These are phyloP conservation scores for Blastobasis adustella DNA, from an alignment of 2,888 invertebrate genomes.

Conservation along the genomic window DNA sequence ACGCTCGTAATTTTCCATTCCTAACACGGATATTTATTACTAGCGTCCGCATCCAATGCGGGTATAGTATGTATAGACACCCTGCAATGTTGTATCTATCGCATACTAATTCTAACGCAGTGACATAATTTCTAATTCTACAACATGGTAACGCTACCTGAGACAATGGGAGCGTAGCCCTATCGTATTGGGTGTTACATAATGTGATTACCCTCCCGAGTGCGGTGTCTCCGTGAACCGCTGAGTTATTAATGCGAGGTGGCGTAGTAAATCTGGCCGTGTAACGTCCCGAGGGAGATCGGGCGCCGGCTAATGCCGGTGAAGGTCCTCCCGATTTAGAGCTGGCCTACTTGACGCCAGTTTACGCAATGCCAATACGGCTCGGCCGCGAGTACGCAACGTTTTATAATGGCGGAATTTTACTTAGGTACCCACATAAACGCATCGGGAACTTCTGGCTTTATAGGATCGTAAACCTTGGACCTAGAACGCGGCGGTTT, in stretches of 20 bases:
- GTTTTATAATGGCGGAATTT: conserved; percentile 32
- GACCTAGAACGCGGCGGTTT: background rate
- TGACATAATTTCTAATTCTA: conserved; percentile 11
- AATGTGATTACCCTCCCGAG: conserved; percentile 16
- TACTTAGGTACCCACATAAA: conserved; percentile 2
- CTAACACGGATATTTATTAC: background rate
- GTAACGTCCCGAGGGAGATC: conserved; percentile 44
- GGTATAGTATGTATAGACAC: background rate
- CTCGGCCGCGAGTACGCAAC: conserved; percentile 22
- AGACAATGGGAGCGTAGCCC: conserved; percentile 20
- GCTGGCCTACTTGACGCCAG: conserved; percentile 46
- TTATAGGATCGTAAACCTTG: conserved; percentile 10
- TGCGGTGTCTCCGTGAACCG: conserved; percentile 13
- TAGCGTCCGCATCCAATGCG: too few relatives aligned
- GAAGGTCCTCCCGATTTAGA: conserved; percentile 70
- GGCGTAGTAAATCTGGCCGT: conserved; percentile 24
- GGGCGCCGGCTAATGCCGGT: conserved; percentile 55
- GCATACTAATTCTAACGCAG: conserved; percentile 14
- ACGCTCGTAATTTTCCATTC: conserved; percentile 1
- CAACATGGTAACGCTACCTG: conserved; percentile 20
- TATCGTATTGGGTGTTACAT: conserved; percentile 12
- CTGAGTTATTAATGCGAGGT: conserved; percentile 11
- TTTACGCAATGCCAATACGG: conserved; percentile 49
- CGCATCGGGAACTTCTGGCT: conserved; percentile 1
- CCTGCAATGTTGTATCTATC: conserved; percentile 13